Evolutionary conservation across 2,797 vertebrate genomes (phyloP), one percentile per base, ranked within the genome.

Genomic region (Lutjanus argentimaculatus): DNA sequence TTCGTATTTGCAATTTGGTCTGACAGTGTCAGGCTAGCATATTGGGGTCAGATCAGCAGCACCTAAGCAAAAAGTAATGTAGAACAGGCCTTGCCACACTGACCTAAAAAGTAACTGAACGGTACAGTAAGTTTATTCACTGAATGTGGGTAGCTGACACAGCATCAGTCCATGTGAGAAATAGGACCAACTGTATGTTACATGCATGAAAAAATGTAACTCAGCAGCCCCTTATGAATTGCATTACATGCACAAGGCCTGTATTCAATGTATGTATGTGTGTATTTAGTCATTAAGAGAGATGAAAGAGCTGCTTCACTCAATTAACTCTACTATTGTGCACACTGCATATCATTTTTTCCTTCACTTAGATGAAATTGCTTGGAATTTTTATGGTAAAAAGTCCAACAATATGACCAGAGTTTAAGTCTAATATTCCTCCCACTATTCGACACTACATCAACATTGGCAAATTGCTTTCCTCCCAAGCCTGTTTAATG

Each of bases 381-480:
- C 52, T 77, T 59, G 1, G 40, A 51, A 14, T 66, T 69, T 61
- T 69, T 25, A 51, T n/a, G 40, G 13, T 51, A 58, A 77, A 73
- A 52, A 75, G 42, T 49, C 5, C 22, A 65, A 55, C 9, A 19
- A 42, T 12, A 56, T 21, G 19, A 45, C 45, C 68, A 67, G 46
- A 77, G 49, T 65, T 76, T 67, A 56, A 15, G 2, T 80, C 22
- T 67, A 57, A 64, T 43, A 74, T 43, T 67, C 48, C 67, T 72
- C 17, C 22, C 30, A 71, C 56, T 67, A 9, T 58, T 62, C 58
- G 48, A 25, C 73, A 74, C 68, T 74, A 59, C 59, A 81, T 63
- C 62, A 85, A 49, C 63, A 21, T 52, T 22, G 52, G 80, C 48
- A 57, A 79, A 76, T 75, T 65, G 75, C 63, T 72, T 78, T 81